A percentile compares a stretch with the other conserved stretches of the same genome.
phyloP scores from a whole-genome alignment of 1,140 invertebrate species.

The Drosophila nigrodunni region DNA sequence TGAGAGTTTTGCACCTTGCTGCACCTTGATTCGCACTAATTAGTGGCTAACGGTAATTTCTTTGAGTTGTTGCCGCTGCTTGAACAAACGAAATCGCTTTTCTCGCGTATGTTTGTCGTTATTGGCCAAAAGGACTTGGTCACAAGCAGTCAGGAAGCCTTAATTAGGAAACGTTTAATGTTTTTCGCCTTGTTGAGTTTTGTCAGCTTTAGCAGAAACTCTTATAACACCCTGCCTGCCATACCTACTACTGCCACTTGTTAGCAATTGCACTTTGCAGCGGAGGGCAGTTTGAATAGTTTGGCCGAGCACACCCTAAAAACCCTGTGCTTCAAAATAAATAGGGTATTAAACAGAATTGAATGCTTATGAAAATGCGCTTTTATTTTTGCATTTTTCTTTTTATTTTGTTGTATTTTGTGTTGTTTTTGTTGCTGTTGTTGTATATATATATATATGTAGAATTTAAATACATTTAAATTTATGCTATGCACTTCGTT shows the following conservation, averaged over 20 bases:
- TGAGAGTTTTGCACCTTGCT: conserved; percentile 41
- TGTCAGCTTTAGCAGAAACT: conserved; percentile 26
- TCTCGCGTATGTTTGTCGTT: conserved; percentile 50
- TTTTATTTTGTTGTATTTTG: conserved; percentile 45
- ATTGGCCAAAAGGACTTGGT: conserved; percentile 59
- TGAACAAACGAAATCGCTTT: conserved; percentile 51
- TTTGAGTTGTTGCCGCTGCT: conserved; percentile 68
- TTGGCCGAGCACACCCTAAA: background rate
- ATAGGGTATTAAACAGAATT: conserved; percentile 5
- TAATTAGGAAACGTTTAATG: conserved; percentile 72
- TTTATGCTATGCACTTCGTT: conserved; percentile 82
- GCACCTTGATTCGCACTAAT: conserved; percentile 74
- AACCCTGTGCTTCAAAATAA: too few species aligned
- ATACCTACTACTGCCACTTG: background rate
- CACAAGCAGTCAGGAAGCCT: conserved; percentile 51
- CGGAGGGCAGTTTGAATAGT: background rate
- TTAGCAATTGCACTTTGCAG: conserved; percentile 41
- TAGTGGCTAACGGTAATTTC: conserved; percentile 74
- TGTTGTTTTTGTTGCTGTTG: conserved; percentile 36
- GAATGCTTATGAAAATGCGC: conserved; percentile 56
- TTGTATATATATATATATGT: conserved; percentile 53
- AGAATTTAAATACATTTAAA: conserved; percentile 82
- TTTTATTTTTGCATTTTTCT: conserved; percentile 47
- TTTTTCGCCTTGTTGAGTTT: conserved; percentile 61
- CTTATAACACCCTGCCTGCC: conserved; percentile 1